phyloP scores from a whole-genome alignment of 2,113 vertebrate genomes.

The Dendropsophus ebraccatus region DNA sequence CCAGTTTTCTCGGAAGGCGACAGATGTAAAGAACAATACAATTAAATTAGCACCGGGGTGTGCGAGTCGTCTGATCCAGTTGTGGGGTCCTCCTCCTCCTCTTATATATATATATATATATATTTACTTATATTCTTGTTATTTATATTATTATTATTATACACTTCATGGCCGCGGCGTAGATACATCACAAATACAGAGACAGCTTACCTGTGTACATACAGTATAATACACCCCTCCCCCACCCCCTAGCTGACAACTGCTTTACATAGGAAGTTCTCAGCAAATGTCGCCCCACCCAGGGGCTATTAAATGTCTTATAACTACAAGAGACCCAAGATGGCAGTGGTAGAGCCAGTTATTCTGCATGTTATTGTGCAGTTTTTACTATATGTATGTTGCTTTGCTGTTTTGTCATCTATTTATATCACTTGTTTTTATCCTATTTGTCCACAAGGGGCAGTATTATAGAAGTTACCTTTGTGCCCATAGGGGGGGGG shows the following conservation, averaged over 20 bases:
- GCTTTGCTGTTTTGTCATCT: not conserved
- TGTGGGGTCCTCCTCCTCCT: constrained; percentile 24
- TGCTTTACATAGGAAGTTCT: not conserved
- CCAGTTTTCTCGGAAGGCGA: constrained; percentile 53
- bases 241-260: not conserved
- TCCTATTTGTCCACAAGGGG: not conserved
- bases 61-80: constrained; percentile 40
- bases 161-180: constrained; percentile 3
- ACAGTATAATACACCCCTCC: constrained; percentile 35
- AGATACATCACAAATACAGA: constrained; percentile 19
- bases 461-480: not conserved
- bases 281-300: not conserved
- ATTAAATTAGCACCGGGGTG: constrained; percentile 47
- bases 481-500: not conserved
- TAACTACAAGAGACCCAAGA: too few relatives aligned
- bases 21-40: constrained; percentile 18
- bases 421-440: not conserved
- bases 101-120: constrained; percentile 53
- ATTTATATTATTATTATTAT: constrained; percentile 57
- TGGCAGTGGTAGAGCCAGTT: too few relatives aligned
- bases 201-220: constrained; percentile 28
- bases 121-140: constrained; percentile 55
- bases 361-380: not conserved
- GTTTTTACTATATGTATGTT: not conserved
- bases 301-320: too few relatives aligned